Conservation (phyloP, 2,888 invertebrate genomes). For the Erannis defoliaria region DNA sequence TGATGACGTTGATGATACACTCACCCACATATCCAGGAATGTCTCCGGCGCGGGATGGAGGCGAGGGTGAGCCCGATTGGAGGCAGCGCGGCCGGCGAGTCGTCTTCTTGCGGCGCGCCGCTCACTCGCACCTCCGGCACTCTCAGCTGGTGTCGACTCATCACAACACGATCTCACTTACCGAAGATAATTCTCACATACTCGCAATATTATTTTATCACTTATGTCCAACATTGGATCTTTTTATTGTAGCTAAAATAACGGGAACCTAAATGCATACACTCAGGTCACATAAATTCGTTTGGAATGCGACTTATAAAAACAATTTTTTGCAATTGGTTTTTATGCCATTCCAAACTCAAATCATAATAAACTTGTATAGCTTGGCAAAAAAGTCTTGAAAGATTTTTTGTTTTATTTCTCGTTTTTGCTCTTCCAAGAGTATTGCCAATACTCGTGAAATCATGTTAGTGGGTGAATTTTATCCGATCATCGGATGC, state of each 20-base stretch:
- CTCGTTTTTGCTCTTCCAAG: too few relatives aligned
- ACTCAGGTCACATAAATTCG: too few relatives aligned
- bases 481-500: too few relatives aligned
- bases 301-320: conserved; percentile 7
- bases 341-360: not conserved
- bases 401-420: too few relatives aligned
- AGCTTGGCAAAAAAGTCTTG: too few relatives aligned
- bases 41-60: conserved; percentile 88
- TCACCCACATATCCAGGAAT: conserved; percentile 93
- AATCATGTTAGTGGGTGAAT: too few relatives aligned
- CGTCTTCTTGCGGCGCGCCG: conserved; percentile 84
- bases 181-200: conserved; percentile 37
- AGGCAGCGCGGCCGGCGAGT: conserved; percentile 73
- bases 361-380: not conserved
- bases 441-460: too few relatives aligned
- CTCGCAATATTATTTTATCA: conserved; percentile 9
- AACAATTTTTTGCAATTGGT: not conserved
- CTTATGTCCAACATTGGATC: not conserved
- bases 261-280: too few relatives aligned
- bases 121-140: conserved; percentile 90
- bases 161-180: conserved; percentile 76
- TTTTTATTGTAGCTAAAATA: not conserved
- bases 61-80: conserved; percentile 83
- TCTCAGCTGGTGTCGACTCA: conserved; percentile 87
- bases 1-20: conserved; percentile 52